Evolutionary conservation across 2,888 invertebrate genomes (phyloP).

Genomic region (Pristionchus arcanus): DNA sequence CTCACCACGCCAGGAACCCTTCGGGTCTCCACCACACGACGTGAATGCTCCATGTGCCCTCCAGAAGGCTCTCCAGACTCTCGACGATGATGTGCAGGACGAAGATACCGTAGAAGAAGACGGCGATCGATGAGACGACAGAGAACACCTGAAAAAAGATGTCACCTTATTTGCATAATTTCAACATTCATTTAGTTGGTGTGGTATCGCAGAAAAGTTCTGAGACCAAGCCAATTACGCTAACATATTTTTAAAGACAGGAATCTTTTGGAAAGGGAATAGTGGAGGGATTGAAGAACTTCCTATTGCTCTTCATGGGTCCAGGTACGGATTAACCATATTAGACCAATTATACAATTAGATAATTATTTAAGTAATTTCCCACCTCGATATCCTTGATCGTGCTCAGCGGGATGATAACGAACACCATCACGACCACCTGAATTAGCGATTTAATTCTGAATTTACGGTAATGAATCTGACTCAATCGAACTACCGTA

Average conservation of each 20-base stretch:
- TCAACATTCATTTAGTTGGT: no score
- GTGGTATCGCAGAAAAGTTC: no score
- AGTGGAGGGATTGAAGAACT: no score
- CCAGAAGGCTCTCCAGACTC: constrained; percentile 66
- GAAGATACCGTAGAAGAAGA: constrained; percentile 92
- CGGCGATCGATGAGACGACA: constrained; percentile 84
- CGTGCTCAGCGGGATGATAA: constrained; percentile 92
- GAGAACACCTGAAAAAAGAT: constrained; percentile 80
- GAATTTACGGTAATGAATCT: no score
- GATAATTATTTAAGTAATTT: background rate
- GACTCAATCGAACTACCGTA: no score
- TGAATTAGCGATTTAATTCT: constrained; percentile 51
- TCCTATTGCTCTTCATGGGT: no score
- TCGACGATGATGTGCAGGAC: constrained; percentile 79
- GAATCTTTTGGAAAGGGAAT: no score
- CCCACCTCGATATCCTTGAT: constrained; percentile 89
- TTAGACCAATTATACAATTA: no score
- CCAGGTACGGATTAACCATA: no score
- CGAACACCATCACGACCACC: constrained; percentile 81
- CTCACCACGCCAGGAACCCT: constrained; percentile 69
- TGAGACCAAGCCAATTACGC: no score
- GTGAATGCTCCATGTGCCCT: constrained; percentile 69
- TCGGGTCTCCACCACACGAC: constrained; percentile 72
- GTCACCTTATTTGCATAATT: no score
- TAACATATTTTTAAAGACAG: no score